Base-by-base conservation (phyloP, 2,113 vertebrate genomes). In the Melanotaenia duboulayi region DNA sequence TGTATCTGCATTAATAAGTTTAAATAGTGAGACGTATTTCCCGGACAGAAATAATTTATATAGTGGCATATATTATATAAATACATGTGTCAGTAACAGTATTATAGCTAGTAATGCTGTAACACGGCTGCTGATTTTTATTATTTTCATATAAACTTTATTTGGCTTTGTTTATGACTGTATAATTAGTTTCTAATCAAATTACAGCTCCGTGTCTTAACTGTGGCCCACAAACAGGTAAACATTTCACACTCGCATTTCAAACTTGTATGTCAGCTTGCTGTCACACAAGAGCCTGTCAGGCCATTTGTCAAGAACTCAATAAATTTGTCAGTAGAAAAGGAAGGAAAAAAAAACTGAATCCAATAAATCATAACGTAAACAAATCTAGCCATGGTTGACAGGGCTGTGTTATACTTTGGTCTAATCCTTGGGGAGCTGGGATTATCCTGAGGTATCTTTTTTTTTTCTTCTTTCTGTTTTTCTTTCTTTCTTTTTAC, bases 361-460 rank as follows among this genome's bases (percentile, higher is more conserved):
- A 91, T 90, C 76, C 78, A 90, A 89, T 90, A 90, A 85, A 87
- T 91, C 87, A 86, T 85, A 89, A 78, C 72, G 71, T 89, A 87
- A 90, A 89, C 85, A 87, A 89, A 89, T 86, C 78, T 82, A 56
- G 63, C 82, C 78, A 50, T 48, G 81, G 70, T 83, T 87, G 90
- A 89, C 86, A 87, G 88, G 69, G 83, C 79, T 87, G 84, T 74
- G 76, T 90, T 87, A 85, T 83, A 82, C 72, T 86, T 65, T 16
- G 80, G 19, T 72, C 54, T 81, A 79, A 84, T 85, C 88, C 81
- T 46, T 19, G 7, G 82, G 82, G 83, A 87, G 70, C 78, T 74
- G 59, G 78, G 82, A 90, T 89, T 89, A 89, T 89, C 83, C 83
- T 23, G 81, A 72, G 76, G 59, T 80, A 82, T 85, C 78, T 57